A percentile compares a stretch with the other conserved stretches of the same genome.
Conservation (phyloP, 1,140 invertebrate genomes). For the Nomia melanderi region DNA sequence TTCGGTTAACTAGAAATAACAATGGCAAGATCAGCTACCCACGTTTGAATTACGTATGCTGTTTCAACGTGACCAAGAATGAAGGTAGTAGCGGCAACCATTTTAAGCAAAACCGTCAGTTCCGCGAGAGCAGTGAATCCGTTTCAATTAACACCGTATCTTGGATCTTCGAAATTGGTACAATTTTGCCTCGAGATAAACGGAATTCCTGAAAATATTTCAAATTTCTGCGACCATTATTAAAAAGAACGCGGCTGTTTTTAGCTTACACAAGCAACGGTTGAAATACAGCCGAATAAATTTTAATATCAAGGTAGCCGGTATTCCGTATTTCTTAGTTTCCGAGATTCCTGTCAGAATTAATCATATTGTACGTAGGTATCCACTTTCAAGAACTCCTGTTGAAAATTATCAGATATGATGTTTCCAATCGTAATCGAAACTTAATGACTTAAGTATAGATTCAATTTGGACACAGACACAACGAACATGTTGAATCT, state of each 20-base stretch:
- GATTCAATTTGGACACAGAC: too few species aligned
- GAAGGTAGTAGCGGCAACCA: neutral
- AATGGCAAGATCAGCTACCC: neutral
- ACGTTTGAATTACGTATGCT: slow-evolving; percentile 1
- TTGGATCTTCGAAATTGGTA: neutral
- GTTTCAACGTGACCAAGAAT: neutral
- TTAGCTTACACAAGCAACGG: neutral
- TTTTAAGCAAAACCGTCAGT: neutral
- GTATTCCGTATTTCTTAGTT: neutral
- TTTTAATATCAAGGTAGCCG: slow-evolving; percentile 6
- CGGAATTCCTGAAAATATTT: neutral
- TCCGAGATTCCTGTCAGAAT: neutral
- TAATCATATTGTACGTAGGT: slow-evolving; percentile 1
- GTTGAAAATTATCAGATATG: neutral
- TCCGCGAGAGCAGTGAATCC: neutral
- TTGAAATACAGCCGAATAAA: neutral
- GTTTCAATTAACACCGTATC: neutral
- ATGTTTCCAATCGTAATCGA: too few species aligned
- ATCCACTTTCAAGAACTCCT: too few species aligned
- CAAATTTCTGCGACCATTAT: neutral
- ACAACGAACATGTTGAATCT: too few species aligned
- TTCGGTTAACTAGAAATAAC: slow-evolving; percentile 21
- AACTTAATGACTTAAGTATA: too few species aligned
- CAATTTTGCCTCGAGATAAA: neutral
- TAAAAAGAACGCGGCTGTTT: neutral